Conservation (phyloP, 2,888 invertebrate species). For the Cerastis leucographa region DNA sequence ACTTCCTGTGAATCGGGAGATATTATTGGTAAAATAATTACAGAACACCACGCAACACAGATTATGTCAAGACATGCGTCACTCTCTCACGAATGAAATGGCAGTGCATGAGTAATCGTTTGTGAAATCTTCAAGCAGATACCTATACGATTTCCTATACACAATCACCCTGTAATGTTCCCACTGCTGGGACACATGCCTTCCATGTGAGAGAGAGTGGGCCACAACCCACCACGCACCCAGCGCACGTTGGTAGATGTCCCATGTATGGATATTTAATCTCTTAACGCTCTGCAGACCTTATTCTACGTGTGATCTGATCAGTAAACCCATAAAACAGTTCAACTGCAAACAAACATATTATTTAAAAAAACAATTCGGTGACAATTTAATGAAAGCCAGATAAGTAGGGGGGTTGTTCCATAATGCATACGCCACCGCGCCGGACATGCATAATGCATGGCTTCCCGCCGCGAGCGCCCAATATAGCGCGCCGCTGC, state of each 20-base stretch:
- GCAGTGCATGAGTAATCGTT: background rate
- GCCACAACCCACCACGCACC: background rate
- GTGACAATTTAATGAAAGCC: conserved; percentile 60
- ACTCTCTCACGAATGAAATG: background rate
- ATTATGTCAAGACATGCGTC: conserved; percentile 14
- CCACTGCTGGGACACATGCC: background rate
- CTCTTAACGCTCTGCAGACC: background rate
- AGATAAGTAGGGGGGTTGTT: conserved; percentile 59
- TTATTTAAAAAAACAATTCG: conserved; percentile 57
- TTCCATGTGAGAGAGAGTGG: background rate
- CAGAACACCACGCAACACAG: background rate
- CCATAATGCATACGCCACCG: conserved; percentile 63
- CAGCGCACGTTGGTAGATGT: background rate
- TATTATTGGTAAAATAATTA: conserved; percentile 11
- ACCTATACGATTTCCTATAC: background rate
- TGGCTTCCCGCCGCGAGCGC: conserved; percentile 70
- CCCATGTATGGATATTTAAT: background rate
- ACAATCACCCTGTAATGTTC: background rate
- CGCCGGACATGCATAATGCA: conserved; percentile 81
- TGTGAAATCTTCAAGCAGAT: background rate
- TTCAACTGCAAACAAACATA: conserved; percentile 27
- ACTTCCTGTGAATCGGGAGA: background rate
- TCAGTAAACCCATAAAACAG: background rate
- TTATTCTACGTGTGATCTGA: background rate
- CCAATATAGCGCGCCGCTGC: conserved; percentile 68